Conservation (phyloP, 2,113 vertebrate species). For the Cyphomyrus discorhynchus region DNA sequence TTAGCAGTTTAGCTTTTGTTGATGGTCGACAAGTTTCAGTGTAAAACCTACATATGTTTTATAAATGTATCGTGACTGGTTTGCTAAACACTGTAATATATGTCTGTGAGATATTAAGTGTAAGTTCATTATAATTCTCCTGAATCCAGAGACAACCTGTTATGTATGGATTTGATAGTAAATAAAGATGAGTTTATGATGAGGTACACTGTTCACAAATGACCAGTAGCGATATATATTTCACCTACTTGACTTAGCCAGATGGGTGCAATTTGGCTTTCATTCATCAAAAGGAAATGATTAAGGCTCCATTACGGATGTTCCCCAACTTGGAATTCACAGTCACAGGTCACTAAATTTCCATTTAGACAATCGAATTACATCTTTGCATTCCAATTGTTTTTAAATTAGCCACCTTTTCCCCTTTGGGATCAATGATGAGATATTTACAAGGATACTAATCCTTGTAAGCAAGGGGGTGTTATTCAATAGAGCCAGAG, state of each 20-base stretch:
- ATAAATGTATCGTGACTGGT: neutral
- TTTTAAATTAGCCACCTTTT: constrained; percentile 29
- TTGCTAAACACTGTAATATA: neutral
- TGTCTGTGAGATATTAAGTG: neutral
- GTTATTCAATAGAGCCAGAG: constrained; percentile 13
- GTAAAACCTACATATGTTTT: neutral
- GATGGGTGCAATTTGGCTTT: neutral
- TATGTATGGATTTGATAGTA: neutral
- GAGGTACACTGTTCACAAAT: neutral
- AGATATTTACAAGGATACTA: neutral
- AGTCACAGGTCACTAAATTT: neutral
- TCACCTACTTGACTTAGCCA: neutral
- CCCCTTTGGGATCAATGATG: neutral
- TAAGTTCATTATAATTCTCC: neutral
- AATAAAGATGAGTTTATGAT: neutral
- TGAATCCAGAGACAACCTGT: constrained; percentile 1
- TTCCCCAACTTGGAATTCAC: neutral
- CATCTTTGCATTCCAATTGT: constrained; percentile 22
- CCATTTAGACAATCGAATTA: neutral
- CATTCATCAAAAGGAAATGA: neutral
- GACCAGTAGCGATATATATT: neutral
- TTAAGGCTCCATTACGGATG: neutral
- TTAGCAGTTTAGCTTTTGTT: neutral
- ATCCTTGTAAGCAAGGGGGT: neutral
- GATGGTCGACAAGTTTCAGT: neutral